Evolutionary conservation across 2,888 invertebrate species (phyloP), one percentile per base, ranked within the genome.

Genomic region (Nemoura dubitans): DNA sequence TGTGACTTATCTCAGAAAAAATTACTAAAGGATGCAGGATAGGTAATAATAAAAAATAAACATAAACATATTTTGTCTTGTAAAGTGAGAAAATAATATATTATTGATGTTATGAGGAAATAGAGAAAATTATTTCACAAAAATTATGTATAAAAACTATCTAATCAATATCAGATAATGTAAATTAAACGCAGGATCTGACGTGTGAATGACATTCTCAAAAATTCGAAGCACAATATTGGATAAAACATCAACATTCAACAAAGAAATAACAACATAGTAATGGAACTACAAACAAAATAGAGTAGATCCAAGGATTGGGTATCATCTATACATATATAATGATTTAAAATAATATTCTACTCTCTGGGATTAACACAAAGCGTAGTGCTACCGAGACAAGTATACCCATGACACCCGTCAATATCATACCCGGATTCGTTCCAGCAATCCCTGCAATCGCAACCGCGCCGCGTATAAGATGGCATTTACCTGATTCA

Each of bases 231-330:
- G 59, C 6, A 59, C 3, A 59, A 59, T 59, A 59, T 59, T 59
- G 59, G 59, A 59, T 59, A 59, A 59, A 59, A 59, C 59, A 59
- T 59, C 59, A 59, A 59, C 59, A 59, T 59, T 59, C 88, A 88
- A 88, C 87, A 89, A 87, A 89, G 88, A 85, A 87, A 87, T 88
- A 87, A 89, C 88, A 86, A 88, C 78, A 88, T 87, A 36, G 36
- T 36, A 88, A 88, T 89, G 87, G 88, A 88, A 89, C 87, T 85
- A 26, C 78, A 83, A 83, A 86, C 82, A 83, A 81, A 81, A 81
- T 30, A 81, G 59, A 59, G 81, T 78, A 27, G 80, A 21, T 29
- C 28, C 81, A 81, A 81, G 81, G 28, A 81, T 81, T 28, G 28
- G 28, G 81, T 81, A 81, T 81, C 21, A 59, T 59, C 59, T 59